A percentile compares a stretch with the other conserved stretches of the same genome.
Conservation (phyloP, 2,888 invertebrate genomes). For the Phengaris arion region DNA sequence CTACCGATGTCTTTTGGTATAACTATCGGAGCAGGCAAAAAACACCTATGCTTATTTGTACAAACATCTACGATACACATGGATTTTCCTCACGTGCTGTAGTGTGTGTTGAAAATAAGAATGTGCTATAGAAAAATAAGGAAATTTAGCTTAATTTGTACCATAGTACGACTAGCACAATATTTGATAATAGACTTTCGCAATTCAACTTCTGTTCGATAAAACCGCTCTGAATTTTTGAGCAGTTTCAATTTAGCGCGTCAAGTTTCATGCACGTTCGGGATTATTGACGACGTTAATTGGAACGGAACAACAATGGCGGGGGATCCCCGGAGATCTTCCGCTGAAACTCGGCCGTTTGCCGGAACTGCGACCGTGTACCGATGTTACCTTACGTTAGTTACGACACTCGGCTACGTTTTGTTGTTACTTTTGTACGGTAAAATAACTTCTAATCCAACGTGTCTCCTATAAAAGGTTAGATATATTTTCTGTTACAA, state of each 20-base stretch:
- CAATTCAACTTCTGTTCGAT: constrained; percentile 8
- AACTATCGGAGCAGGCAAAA: too few species aligned
- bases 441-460: too few species aligned
- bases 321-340: constrained; percentile 57
- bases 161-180: background rate
- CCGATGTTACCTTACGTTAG: constrained; percentile 33
- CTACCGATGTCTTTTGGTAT: too few species aligned
- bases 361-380: constrained; percentile 41
- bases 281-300: constrained; percentile 43
- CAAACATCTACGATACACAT: too few species aligned
- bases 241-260: constrained; percentile 18
- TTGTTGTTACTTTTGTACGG: too few species aligned
- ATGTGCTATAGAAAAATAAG: too few species aligned
- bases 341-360: constrained; percentile 62
- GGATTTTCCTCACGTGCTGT: too few species aligned
- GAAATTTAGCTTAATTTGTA: too few species aligned
- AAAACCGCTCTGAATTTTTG: constrained; percentile 14
- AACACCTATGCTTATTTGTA: too few species aligned
- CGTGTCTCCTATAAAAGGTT: too few species aligned
- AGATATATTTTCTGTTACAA: too few species aligned
- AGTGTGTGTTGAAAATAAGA: too few species aligned
- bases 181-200: constrained; percentile 1
- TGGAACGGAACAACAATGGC: constrained; percentile 50
- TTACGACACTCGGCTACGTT: constrained; percentile 10
- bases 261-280: constrained; percentile 29